phyloP scores from a whole-genome alignment of 1,140 invertebrate genomes.

The Melitaea cinxia region DNA sequence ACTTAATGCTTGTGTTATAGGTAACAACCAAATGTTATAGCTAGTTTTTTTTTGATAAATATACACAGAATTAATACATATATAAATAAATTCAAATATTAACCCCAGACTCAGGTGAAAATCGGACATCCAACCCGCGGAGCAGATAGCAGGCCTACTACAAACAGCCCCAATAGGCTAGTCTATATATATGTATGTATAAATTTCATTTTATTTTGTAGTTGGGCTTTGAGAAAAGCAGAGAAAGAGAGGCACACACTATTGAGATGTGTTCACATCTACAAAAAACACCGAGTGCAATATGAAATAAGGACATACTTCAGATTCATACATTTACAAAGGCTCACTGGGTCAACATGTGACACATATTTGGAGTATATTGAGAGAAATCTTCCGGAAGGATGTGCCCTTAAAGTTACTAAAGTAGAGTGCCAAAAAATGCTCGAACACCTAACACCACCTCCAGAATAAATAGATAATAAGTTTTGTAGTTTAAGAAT shows the following conservation, averaged over 20 bases:
- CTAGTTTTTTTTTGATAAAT: too few relatives aligned
- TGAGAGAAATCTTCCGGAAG: constrained; percentile 98
- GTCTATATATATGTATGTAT: too few relatives aligned
- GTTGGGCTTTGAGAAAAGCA: constrained; percentile 87
- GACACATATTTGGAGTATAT: constrained; percentile 98
- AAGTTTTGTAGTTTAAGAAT: constrained; percentile 39
- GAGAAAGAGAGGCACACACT: constrained; percentile 89
- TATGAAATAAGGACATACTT: constrained; percentile 98
- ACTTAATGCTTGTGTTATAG: too few relatives aligned
- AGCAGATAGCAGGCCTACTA: too few relatives aligned
- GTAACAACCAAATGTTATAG: too few relatives aligned
- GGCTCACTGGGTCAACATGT: constrained; percentile 96
- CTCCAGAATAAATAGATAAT: constrained; percentile 52
- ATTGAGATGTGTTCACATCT: constrained; percentile 93
- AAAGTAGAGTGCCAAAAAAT: constrained; percentile 86
- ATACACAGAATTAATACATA: too few relatives aligned
- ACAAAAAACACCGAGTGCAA: constrained; percentile 97
- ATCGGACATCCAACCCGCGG: too few relatives aligned
- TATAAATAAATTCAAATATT: too few relatives aligned
- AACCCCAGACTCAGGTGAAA: too few relatives aligned
- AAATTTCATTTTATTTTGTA: constrained; percentile 70
- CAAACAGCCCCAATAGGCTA: too few relatives aligned
- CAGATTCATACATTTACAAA: constrained; percentile 90
- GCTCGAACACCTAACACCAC: constrained; percentile 81
- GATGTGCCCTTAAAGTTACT: constrained; percentile 96